These are phyloP conservation scores for Nymphalis urticae DNA, from an alignment of 2,888 invertebrate species.

Conservation along the genomic window DNA sequence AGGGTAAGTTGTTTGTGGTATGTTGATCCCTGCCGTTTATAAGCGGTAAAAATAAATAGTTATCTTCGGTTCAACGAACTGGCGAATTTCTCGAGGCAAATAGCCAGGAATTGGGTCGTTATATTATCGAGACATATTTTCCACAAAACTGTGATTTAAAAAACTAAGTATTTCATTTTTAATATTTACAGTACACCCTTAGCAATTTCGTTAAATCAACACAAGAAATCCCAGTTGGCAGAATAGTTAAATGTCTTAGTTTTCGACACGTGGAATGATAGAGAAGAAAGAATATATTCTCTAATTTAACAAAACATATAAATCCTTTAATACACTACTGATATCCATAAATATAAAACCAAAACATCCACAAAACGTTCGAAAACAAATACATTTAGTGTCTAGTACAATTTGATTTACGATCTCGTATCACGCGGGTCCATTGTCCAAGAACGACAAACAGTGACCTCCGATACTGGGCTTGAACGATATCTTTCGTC, in stretches of 20 bases:
- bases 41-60: slow-evolving; percentile 18
- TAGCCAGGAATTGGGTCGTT: slow-evolving; percentile 37
- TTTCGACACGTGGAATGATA: no score
- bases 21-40: slow-evolving; percentile 28
- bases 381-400: slow-evolving; percentile 5
- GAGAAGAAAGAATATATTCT: background rate
- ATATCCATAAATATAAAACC: background rate
- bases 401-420: slow-evolving; percentile 11
- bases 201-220: no score
- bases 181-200: no score
- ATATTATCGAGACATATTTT: background rate
- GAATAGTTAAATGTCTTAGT: no score
- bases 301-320: slow-evolving; percentile 1
- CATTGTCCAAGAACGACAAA: slow-evolving; percentile 41
- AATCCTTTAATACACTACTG: background rate
- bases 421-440: slow-evolving; percentile 38
- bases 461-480: slow-evolving; percentile 36
- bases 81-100: slow-evolving; percentile 35
- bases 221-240: no score
- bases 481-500: slow-evolving; percentile 7
- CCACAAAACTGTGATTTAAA: background rate
- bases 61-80: slow-evolving; percentile 38
- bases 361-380: slow-evolving; percentile 6
- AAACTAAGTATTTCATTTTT: no score
- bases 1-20: background rate